Evolutionary conservation across 2,888 invertebrate genomes (phyloP), one percentile per base, ranked within the genome.

Genomic region (Caenorhabditis drosophilae): DNA sequence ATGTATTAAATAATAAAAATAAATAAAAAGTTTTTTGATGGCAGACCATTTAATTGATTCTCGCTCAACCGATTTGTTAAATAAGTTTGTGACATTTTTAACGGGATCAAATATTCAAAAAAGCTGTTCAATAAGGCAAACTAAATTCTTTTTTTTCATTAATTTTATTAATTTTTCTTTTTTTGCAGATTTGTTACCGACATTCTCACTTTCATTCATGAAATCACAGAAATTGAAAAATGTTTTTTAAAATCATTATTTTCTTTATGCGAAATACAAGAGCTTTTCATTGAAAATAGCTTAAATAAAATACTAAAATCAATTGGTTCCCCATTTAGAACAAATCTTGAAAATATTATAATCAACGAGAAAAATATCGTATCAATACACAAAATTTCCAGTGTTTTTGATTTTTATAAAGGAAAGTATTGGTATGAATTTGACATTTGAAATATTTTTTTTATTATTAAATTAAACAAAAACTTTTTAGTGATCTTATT

Each of bases 191-290:
- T n/a, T 62, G 62, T 62, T 9, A 50, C 54, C 0, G 62, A 62
- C 38, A 56, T 62, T 52, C 49, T 62, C 40, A 62, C 62, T 4
- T 56, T 52, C 31, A 57, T 62, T 40, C 62, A 62, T 52, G 53
- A 53, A 40, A 42, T 57, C 27, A 62, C 56, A 3, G 62, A 62
- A 41, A 52, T 53, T 40, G 62, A 62, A 16, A 56, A 62, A 22
- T 52, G 57, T 26, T 25, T 62, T 41, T 52, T 57, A 38, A 11
- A n/a, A 22, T 57, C 52, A 20, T 52, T 62, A 23, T 56, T 42
- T n/a, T 23, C 23, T 20, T 15, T 23, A 23, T 42, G 42, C 15
- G 42, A 42, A 20, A 4, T 11, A 9, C 4, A 27, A 27, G 16
- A 27, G 4, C 9, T n/a, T 15, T 4, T 15, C 7, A 7, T 9